These are phyloP conservation scores for Tinea trinotella DNA, from an alignment of 2,888 invertebrate genomes.

Conservation along the genomic window DNA sequence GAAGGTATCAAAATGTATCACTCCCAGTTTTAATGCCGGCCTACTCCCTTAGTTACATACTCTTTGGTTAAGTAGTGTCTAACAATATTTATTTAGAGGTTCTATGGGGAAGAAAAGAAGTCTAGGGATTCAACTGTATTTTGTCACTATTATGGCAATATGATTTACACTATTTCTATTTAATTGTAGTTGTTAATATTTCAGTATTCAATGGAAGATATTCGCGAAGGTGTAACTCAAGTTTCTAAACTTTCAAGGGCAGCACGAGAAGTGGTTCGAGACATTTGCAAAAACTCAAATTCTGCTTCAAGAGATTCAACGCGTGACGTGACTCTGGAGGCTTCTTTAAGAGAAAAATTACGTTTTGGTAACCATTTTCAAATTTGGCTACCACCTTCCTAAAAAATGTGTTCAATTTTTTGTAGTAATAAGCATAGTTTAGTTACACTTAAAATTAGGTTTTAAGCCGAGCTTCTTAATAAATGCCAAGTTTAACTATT, in stretches of 20 bases:
- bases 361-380: slow-evolving; percentile 62
- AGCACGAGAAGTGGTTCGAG: slow-evolving; percentile 54
- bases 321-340: slow-evolving; percentile 59
- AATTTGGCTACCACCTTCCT: slow-evolving; percentile 73
- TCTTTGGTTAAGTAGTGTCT: too few species aligned
- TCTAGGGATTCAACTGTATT: too few species aligned
- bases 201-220: slow-evolving; percentile 51
- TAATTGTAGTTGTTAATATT: slow-evolving; percentile 15
- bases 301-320: slow-evolving; percentile 48
- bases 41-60: too few species aligned
- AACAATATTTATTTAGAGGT: too few species aligned
- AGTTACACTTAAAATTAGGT: too few species aligned
- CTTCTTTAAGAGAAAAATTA: slow-evolving; percentile 67
- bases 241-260: slow-evolving; percentile 54
- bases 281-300: slow-evolving; percentile 42
- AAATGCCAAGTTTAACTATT: too few species aligned
- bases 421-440: neutral
- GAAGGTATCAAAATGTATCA: too few species aligned
- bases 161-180: neutral
- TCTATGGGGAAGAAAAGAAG: too few species aligned
- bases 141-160: neutral
- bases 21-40: too few species aligned
- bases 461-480: too few species aligned
- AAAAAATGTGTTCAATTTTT: slow-evolving; percentile 2
- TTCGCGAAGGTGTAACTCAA: slow-evolving; percentile 58